phyloP scores from a whole-genome alignment of 2,888 invertebrate species.

The Megalurothrips usitatus region DNA sequence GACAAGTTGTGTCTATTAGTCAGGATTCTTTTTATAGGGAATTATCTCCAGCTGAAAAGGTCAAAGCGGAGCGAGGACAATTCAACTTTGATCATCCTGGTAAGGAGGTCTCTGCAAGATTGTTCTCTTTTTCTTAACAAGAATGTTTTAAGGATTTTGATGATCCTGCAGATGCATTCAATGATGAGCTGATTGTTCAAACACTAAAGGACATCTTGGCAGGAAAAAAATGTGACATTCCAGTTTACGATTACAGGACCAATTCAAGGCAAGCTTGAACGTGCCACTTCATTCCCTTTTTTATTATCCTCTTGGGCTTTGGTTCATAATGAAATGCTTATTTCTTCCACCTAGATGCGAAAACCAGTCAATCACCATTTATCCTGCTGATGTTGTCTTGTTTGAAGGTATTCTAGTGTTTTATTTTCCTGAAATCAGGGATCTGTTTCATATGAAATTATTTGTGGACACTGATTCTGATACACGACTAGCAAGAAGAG shows the following conservation, averaged over 20 bases:
- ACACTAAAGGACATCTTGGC: constrained; percentile 76
- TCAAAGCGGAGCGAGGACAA: constrained; percentile 79
- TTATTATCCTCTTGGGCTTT: constrained; percentile 27
- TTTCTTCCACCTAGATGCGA: constrained; percentile 44
- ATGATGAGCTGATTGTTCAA: constrained; percentile 76
- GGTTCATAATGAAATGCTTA: background rate
- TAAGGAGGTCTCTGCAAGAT: constrained; percentile 39
- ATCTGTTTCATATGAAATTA: constrained; percentile 97
- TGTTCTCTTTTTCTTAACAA: constrained; percentile 22
- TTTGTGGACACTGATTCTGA: constrained; percentile 99
- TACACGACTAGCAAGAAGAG: constrained; percentile 90
- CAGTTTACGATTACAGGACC: constrained; percentile 87
- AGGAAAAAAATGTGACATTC: constrained; percentile 84
- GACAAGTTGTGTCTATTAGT: constrained; percentile 89
- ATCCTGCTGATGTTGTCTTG: constrained; percentile 75
- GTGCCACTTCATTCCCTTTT: background rate
- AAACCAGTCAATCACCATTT: constrained; percentile 39
- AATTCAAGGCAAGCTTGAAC: constrained; percentile 72
- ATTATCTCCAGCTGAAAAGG: constrained; percentile 71
- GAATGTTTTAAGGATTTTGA: constrained; percentile 18
- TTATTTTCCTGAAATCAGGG: constrained; percentile 90
- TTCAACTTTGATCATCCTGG: constrained; percentile 98
- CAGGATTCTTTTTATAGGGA: constrained; percentile 97
- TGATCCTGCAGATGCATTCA: constrained; percentile 71
- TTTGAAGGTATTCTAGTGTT: constrained; percentile 98